Base-by-base conservation (phyloP, 1,140 invertebrate genomes). In the Chymomyza costata region DNA sequence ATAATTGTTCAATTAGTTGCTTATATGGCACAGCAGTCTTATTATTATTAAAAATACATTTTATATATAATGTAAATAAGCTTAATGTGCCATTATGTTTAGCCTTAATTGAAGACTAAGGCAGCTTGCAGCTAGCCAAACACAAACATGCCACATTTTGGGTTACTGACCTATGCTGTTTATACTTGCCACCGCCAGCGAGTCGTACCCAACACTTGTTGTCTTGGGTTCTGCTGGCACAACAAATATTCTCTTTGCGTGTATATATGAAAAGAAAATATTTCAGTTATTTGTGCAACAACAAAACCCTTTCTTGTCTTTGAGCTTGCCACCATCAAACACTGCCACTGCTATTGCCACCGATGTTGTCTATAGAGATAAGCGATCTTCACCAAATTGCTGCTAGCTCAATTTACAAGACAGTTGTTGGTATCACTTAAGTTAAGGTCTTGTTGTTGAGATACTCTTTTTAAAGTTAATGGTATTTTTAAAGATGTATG, bases 1-100 rank as follows among this genome's bases (percentile, higher is more conserved):
- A 60, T 67, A 78, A 80, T 78, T 71, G 59, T 71, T 71, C 63
- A 78, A 80, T 80, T 64, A 71, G 55, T 57, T 21, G 1, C 17
- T 13, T 39, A 50, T 56, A 61, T 61, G 19, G 47, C 25, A 6
- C 10, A 57, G 30, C 58, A 62, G 11, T 40, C 14, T 37, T 30
- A 16, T 11, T 44, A 6, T 28, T 28, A 6, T 28, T 10, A 6
- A 5, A 5, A 6, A 6, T 28, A 5, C 10, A 28, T 28, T 10
- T 28, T 28, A 28, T 6, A 6, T 5, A 34, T 34, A 5, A 14
- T 34, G 13, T 14, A 34, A 34, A n/a, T n/a, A n/a, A 10, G 3
- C 32, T 34, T 34, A 25, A 10, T 34, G 32, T 13, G 3, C n/a
- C 13, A n/a, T 34, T 34, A 3, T 34, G 3, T 3, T 13, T 13